phyloP scores from a whole-genome alignment of 2,888 invertebrate genomes.

The Philereme vetulata region DNA sequence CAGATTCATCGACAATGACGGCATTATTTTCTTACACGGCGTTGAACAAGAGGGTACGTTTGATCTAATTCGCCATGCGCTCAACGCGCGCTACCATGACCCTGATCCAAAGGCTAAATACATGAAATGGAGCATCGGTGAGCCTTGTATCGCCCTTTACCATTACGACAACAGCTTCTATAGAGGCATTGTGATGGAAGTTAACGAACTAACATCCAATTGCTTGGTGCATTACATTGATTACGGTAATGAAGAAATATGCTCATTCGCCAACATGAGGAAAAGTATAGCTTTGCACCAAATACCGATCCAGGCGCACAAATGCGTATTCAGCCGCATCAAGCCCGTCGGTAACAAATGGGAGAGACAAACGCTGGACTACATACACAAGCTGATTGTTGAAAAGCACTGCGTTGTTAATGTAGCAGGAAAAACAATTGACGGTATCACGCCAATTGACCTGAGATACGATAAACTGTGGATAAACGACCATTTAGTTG shows the following conservation, averaged over 20 bases:
- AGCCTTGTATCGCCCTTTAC: conserved; percentile 88
- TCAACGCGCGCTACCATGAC: conserved; percentile 74
- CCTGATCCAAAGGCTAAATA: conserved; percentile 73
- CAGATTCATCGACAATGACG: conserved; percentile 74
- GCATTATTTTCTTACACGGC: conserved; percentile 72
- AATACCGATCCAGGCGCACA: conserved; percentile 87
- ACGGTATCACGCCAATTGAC: conserved; percentile 61
- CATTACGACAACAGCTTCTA: conserved; percentile 87
- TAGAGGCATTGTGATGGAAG: conserved; percentile 84
- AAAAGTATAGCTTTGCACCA: conserved; percentile 85
- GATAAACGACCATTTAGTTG: conserved; percentile 77
- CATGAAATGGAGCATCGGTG: conserved; percentile 84
- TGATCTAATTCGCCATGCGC: conserved; percentile 74
- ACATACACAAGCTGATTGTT: conserved; percentile 84
- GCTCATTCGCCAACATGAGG: conserved; percentile 82
- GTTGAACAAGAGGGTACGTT: conserved; percentile 66
- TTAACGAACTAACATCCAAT: conserved; percentile 60
- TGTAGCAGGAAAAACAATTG: conserved; percentile 60
- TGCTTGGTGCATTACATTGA: conserved; percentile 89
- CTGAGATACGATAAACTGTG: conserved; percentile 66
- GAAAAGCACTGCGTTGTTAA: conserved; percentile 82
- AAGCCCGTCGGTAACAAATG: conserved; percentile 67
- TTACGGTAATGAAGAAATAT: conserved; percentile 91
- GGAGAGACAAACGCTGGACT: conserved; percentile 82
- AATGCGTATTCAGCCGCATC: conserved; percentile 79